Evolutionary conservation across 2,113 vertebrate genomes (phyloP), one percentile per base, ranked within the genome.

Genomic region (Heterochromis multidens): DNA sequence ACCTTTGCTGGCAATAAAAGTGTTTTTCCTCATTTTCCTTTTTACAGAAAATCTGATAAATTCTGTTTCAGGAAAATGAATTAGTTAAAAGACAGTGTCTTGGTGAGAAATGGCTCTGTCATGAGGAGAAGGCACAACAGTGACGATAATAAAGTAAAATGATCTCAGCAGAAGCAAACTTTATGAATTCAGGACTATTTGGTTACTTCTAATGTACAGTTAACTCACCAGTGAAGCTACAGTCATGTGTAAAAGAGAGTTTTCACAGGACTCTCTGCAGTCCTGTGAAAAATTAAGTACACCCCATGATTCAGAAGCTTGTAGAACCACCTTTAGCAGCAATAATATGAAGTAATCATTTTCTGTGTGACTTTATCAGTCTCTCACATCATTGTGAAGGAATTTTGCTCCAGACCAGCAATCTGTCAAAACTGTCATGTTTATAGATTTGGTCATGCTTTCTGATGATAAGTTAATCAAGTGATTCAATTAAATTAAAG

Each of bases 71-170:
- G 88, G 87, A 93, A 95, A 95, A 93, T 93, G 91, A 95, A 95
- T 95, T 95, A 94, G 94, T 92, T 87, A 92, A 91, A 90, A 93
- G 85, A 88, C 81, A 77, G 86, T 65, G 93, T 93, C 83, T 79
- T 77, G 70, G 70, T 96, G 95, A 96, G 90, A 92, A 95, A 95
- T 95, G 93, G 91, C 83, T 88, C 90, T 95, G 95, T 95, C 95
- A 94, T 61, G 78, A 91, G 60, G 87, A 87, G 85, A 88, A 93
- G 82, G 85, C 91, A 83, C 77, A 79, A 89, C 74, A 62, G 90
- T 81, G 76, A 79, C 33, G 72, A 94, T 95, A 95, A 95, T 95
- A 93, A 92, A 93, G 90, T 86, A 87, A 93, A 93, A 93, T 89
- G 90, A 94, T 89, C 81, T 89, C 89, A 72, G 80, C 79, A 86